These are phyloP conservation scores for Sus cebifrons DNA, from an alignment of 2,797 vertebrate genomes.

Conservation along the genomic window DNA sequence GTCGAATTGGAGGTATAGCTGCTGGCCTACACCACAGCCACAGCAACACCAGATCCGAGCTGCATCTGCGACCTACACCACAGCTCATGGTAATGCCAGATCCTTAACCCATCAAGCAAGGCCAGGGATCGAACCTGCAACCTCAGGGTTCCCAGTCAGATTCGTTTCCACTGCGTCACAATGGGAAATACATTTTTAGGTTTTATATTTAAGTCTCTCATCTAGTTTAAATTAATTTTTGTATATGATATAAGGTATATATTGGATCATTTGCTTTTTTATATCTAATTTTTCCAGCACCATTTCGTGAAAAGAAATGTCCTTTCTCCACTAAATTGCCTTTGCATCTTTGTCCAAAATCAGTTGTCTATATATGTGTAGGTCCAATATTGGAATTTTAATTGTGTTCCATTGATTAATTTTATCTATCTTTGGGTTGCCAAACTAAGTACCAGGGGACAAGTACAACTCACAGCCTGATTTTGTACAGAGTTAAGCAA, in stretches of 20 bases:
- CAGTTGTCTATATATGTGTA: background rate
- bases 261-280: background rate
- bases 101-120: no score
- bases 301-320: background rate
- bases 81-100: no score
- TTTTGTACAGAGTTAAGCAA: background rate
- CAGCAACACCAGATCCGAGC: no score
- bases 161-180: no score
- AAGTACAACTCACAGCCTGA: background rate
- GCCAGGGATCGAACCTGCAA: no score
- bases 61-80: no score
- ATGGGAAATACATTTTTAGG: background rate
- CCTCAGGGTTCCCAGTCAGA: no score
- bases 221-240: slow-evolving; percentile 38
- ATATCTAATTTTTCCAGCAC: background rate
- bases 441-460: background rate
- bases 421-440: background rate
- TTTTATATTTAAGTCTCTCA: background rate
- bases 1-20: no score
- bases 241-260: background rate
- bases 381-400: background rate
- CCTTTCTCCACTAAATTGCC: background rate
- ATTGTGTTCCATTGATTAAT: background rate
- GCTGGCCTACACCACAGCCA: no score
- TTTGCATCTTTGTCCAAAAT: slow-evolving; percentile 43